Conservation (phyloP, 1,140 invertebrate species). For the Panagrolaimus sp. region DNA sequence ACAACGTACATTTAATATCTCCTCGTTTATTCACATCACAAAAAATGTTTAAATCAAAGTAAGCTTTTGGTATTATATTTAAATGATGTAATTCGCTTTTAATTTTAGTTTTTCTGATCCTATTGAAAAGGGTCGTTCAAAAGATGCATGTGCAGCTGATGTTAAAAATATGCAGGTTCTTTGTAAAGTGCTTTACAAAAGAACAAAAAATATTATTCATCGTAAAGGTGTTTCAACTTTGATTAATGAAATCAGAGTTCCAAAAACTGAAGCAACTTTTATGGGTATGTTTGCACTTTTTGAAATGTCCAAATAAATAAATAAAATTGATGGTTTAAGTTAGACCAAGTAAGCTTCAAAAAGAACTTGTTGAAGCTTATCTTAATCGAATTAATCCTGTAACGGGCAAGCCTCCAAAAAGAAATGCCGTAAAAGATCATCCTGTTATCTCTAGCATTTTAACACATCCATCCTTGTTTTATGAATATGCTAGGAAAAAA, state of each 20-base stretch:
- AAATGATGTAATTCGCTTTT: not conserved
- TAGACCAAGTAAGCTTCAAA: not conserved
- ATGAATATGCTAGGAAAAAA: too few species aligned
- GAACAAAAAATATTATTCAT: not conserved
- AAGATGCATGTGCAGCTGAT: not conserved
- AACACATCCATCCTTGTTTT: too few species aligned
- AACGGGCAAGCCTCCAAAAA: too few species aligned
- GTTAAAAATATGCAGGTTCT: not conserved
- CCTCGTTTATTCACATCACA: slow-evolving; percentile 58
- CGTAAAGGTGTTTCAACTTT: not conserved
- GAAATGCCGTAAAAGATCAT: too few species aligned
- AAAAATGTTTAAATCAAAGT: too few species aligned
- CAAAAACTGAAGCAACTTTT: too few species aligned
- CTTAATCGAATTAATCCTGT: too few species aligned
- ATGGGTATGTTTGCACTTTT: not conserved
- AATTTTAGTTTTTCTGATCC: not conserved
- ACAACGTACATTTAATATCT: slow-evolving; percentile 44
- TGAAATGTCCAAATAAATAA: too few species aligned
- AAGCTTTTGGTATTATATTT: too few species aligned
- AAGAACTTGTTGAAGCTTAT: not conserved
- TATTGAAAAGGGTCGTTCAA: not conserved
- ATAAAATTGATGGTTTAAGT: not conserved
- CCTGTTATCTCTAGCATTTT: too few species aligned
- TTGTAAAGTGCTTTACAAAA: not conserved
- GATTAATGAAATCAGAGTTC: not conserved